Evolutionary conservation across 1,140 invertebrate species (phyloP), one percentile per base, ranked within the genome.

Genomic region (Drosophila prosaltans): DNA sequence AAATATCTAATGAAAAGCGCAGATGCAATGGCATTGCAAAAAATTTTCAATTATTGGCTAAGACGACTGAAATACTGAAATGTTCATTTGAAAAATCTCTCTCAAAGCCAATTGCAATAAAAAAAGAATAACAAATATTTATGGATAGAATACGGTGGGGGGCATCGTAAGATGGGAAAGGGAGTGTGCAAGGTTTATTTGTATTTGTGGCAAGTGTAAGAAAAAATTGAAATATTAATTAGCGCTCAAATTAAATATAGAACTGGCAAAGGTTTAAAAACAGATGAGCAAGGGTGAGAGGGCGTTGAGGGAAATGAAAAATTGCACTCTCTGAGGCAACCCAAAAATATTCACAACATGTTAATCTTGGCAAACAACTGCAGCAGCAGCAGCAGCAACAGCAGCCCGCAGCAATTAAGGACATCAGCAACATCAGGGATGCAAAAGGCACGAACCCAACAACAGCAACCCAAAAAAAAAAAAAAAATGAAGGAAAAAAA

Each of bases 191-290:
- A 63, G 43, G 74, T 77, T 76, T 76, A 69, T 76, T 76, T 76
- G 73, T 76, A 70, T 69, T 76, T 58, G 58, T 45, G 64, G 62
- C 55, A 58, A 59, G 70, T 24, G 59, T 41, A 30, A 69, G 55
- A 36, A 67, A 67, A 67, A 65, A 77, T 64, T 89, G 77, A 88
- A 88, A 88, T 88, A 88, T 88, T 88, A 88, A 88, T 88, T 88
- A 88, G 84, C 69, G 81, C 58, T 59, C 72, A 68, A 88, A 68
- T 80, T 75, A 68, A 73, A 86, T 82, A 86, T 82, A 43, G 80
- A 86, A 86, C 77, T 58, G 32, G n/a, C 8, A 58, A 24, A 39
- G 57, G 32, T 32, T 39, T 36, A 59, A 59, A 59, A 59, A 59
- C 39, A 59, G 57, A 28, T 57, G 75, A 68, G 57, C 41, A 39